Evolutionary conservation across 1,140 invertebrate species (phyloP), one percentile per base, ranked within the genome.

Genomic region (Drosophila serrata): DNA sequence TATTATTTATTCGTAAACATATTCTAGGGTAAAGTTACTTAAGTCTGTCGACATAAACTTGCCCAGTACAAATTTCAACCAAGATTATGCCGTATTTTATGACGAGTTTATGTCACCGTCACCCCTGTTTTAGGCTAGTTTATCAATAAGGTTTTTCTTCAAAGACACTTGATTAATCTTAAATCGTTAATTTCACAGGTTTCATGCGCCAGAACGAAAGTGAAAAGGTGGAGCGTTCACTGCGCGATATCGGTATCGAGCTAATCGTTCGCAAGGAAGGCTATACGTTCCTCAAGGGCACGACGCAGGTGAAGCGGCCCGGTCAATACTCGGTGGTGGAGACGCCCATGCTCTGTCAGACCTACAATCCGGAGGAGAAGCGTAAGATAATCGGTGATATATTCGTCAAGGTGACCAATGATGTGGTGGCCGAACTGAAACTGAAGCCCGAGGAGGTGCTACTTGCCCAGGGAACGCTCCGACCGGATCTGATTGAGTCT

Each of bases 341-440:
- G 92, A 99, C 98, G 11, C 97, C 97, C 82, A 96, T 98, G 93
- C 93, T 99, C 6, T 98, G 97, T 90, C 95, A 96, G 88, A 96
- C 97, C 3, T 94, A 95, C 0, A 95, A 97, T 93, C 99, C 99
- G 0, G 99, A 99, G 94, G 98, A 99, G 90, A 99, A 99, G 92
- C 95, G 99, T 51, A 98, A 98, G 94, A 99, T 99, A 80, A 99
- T 99, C 90, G 99, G 99, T 29, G 99, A 99, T 93, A 98, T 99
- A 59, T 99, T 99, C 94, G 98, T 99, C 67, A 96, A 96, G 92
- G 95, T 98, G 64, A 97, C 97, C 5, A 96, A 98, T 90, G 96
- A 98, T 84, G 95, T 97, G 64, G 96, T 98, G 78, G 93, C 94
- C 6, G 96, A 97, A 86, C 94, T 98, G 87, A 96, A 97, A 79